Conservation (phyloP, 2,797 vertebrate genomes). For the Parauchenoglanis ngamensis region DNA sequence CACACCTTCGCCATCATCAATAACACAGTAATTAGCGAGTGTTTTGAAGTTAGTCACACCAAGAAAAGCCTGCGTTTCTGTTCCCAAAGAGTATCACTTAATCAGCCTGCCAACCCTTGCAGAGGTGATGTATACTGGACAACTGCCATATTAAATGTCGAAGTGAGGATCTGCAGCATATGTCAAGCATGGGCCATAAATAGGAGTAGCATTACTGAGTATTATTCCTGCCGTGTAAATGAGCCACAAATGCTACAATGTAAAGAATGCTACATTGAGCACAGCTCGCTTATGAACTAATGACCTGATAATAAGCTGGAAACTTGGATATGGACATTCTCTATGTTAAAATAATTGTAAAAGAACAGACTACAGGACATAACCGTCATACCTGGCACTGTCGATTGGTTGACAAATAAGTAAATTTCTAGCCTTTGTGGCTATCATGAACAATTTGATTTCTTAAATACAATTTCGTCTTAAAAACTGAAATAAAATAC, state of each 20-base stretch:
- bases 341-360: conserved; percentile 17
- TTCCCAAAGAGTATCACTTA: conserved; percentile 36
- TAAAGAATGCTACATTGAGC: conserved; percentile 59
- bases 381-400: neutral
- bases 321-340: conserved; percentile 61
- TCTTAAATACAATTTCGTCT: neutral
- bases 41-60: conserved; percentile 53
- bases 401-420: neutral
- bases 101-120: conserved; percentile 67
- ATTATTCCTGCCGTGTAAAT: conserved; percentile 82
- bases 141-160: conserved; percentile 81
- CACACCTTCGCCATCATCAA: conserved; percentile 52
- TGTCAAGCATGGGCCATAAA: conserved; percentile 79
- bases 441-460: neutral
- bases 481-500: no score
- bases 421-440: neutral
- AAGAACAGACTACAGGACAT: neutral
- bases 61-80: conserved; percentile 43
- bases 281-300: conserved; percentile 77
- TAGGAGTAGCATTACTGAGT: conserved; percentile 75
- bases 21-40: conserved; percentile 53
- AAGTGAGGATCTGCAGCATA: conserved; percentile 20
- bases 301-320: conserved; percentile 59
- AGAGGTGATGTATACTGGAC: conserved; percentile 80
- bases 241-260: conserved; percentile 66